Base-by-base conservation (phyloP, 2,888 invertebrate species). In the Melinaea menophilus region DNA sequence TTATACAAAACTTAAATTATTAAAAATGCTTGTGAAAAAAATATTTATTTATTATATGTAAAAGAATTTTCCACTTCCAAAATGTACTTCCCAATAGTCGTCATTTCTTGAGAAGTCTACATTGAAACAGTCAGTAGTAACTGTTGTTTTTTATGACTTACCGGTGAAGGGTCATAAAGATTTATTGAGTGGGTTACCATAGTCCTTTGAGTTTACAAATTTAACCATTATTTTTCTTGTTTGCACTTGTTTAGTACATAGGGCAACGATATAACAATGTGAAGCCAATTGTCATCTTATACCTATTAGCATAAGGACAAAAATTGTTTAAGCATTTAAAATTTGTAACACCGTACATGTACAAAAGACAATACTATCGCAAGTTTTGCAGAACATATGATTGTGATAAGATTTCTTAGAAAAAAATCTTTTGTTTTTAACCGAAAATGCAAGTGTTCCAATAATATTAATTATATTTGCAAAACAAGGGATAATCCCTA, bases 401-500 rank as follows among this genome's bases (percentile, higher is more conserved):
- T 55, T 59, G 61, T 65, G 68, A 67, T 69, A 70, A 72, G 48
- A 67, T 48, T 81, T 79, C 75, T 65, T 5, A 69, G 74, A 78
- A 79, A 65, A 71, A 72, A 74, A 9, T 41, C 41, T 41, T 41
- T 22, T 63, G 51, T 70, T 71, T 71, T 65, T 62, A 55, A 55
- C 51, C 60, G 58, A 67, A 72, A 72, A 63, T 65, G 67, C 62
- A 72, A 71, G 34, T 65, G 66, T 64, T 62, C 61, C 51, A 48
- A 65, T 65, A 71, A 69, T 59, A 51, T n/a, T 64, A 67, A 71
- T 62, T 69, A 68, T 74, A 71, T 75, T 74, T 68, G 67, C 69
- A 69, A 82, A 81, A 84, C 83, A 84, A 84, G 77, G 71, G 79
- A 80, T 85, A 77, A 82, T 71, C 71, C 59, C 55, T 68, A 63